Conservation (phyloP, 2,113 vertebrate genomes). For the Riparia riparia region DNA sequence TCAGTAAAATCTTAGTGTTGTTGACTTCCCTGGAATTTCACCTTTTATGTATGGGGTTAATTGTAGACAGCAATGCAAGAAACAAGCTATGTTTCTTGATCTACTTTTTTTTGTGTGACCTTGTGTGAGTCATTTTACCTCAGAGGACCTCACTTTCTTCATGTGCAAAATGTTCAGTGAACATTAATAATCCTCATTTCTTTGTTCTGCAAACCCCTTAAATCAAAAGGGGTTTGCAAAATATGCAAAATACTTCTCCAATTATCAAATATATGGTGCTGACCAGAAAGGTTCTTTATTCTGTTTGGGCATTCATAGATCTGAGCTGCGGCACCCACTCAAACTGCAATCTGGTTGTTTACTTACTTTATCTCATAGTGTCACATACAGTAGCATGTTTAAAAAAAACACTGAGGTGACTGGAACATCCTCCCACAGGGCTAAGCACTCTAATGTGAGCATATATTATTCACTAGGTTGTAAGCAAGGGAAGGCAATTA, state of each 20-base stretch:
- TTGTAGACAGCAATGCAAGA: background rate
- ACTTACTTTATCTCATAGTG: conserved; percentile 62
- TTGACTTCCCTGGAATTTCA: background rate
- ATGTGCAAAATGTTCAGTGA: background rate
- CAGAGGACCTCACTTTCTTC: background rate
- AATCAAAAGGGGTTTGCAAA: background rate
- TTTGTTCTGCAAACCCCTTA: background rate
- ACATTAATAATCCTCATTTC: background rate
- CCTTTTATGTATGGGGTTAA: background rate
- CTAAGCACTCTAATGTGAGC: conserved; percentile 63
- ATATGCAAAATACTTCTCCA: background rate
- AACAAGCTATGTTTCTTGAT: background rate
- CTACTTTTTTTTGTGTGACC: background rate
- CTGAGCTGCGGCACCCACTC: background rate
- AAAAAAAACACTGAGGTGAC: conserved; percentile 53
- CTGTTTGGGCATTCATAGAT: background rate
- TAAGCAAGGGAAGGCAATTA: conserved; percentile 66
- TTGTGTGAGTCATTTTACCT: background rate
- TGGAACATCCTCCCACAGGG: conserved; percentile 64
- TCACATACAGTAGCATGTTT: conserved; percentile 46
- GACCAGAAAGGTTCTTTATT: conserved; percentile 16
- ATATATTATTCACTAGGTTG: conserved; percentile 71
- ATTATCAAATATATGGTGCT: background rate
- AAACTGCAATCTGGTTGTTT: conserved; percentile 49
- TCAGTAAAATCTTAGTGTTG: background rate